Conservation (phyloP, 2,113 vertebrate genomes). For the Edolisoma coerulescens region DNA sequence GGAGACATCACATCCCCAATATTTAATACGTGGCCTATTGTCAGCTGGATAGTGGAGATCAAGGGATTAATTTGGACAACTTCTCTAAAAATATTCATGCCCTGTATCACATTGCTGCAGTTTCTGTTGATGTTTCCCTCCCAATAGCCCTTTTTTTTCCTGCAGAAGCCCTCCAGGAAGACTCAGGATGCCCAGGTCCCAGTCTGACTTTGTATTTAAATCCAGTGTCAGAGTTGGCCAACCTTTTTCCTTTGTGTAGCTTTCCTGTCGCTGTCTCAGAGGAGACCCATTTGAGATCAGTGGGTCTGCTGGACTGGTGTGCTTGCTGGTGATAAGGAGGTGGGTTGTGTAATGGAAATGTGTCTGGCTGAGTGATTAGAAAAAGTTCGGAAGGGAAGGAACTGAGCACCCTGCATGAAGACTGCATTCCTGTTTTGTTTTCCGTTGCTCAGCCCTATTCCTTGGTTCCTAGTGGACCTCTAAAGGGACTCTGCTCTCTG, state of each 20-base stretch:
- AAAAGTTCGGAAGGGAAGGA: not conserved
- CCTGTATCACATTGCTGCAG: not conserved
- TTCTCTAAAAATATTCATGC: not conserved
- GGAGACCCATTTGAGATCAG: not conserved
- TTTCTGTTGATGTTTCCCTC: not conserved
- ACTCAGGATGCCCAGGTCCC: not conserved
- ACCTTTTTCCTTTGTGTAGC: not conserved
- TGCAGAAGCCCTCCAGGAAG: not conserved
- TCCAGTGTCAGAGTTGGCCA: not conserved
- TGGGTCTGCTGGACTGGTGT: not conserved
- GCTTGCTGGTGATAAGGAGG: conserved; percentile 1
- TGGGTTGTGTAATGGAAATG: conserved; percentile 2
- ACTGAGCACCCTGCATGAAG: not conserved
- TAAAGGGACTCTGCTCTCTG: not conserved
- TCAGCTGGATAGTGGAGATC: not conserved
- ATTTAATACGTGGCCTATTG: not conserved
- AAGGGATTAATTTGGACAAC: not conserved
- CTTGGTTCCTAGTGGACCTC: not conserved
- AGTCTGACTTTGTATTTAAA: not conserved
- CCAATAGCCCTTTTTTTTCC: not conserved
- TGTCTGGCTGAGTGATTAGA: not conserved
- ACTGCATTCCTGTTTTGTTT: not conserved
- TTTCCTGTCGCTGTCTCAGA: conserved; percentile 2
- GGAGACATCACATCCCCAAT: not conserved
- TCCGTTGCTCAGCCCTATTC: not conserved